phyloP scores from a whole-genome alignment of 2,797 vertebrate genomes.

The Neosilurus mollespiculum region DNA sequence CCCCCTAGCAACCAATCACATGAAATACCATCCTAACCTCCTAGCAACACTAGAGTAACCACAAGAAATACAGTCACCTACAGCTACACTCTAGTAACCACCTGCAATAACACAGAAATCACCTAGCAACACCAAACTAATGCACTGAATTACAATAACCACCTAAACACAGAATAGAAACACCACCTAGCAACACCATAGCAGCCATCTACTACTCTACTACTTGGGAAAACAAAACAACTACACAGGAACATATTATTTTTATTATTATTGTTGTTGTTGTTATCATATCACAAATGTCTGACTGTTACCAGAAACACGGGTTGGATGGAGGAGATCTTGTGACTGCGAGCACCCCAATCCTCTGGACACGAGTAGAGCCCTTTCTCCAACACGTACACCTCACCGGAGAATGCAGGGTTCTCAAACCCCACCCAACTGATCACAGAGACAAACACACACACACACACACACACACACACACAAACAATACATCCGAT shows the following conservation, averaged over 20 bases:
- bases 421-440: conserved; percentile 96
- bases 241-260: neutral
- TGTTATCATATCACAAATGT: neutral
- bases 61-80: neutral
- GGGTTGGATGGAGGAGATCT: conserved; percentile 88
- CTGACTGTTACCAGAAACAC: conserved; percentile 79
- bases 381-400: conserved; percentile 90
- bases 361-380: conserved; percentile 83
- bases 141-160: too few species aligned
- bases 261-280: neutral
- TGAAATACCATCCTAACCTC: too few species aligned
- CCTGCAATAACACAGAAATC: neutral
- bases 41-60: neutral
- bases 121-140: neutral
- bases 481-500: too few species aligned
- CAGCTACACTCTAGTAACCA: neutral
- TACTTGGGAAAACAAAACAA: neutral
- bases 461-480: neutral
- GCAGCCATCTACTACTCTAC: neutral
- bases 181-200: neutral
- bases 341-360: conserved; percentile 84
- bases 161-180: too few species aligned
- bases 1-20: too few species aligned
- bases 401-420: conserved; percentile 86
- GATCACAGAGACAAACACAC: conserved; percentile 21